phyloP scores from a whole-genome alignment of 2,888 invertebrate genomes.

The Frankliniella intonsa region DNA sequence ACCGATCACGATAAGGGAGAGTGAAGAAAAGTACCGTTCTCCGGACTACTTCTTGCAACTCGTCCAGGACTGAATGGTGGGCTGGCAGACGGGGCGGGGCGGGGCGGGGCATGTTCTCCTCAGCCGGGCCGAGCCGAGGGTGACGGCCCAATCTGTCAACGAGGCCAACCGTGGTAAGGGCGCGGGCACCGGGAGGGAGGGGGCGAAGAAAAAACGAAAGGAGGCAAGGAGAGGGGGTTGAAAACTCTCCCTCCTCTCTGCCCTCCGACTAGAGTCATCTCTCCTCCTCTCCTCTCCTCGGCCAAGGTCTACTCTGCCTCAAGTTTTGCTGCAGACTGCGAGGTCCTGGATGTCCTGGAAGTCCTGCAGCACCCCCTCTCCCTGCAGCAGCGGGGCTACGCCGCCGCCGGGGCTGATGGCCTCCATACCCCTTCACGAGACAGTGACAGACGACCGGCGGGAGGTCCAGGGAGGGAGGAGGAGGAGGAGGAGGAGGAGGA shows the following conservation, averaged over 20 bases:
- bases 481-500: not conserved
- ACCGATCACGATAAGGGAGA: too few relatives aligned
- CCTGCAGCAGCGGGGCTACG: too few relatives aligned
- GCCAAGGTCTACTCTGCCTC: too few relatives aligned
- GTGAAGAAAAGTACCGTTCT: too few relatives aligned
- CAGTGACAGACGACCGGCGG: slow-evolving; percentile 6
- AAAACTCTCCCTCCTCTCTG: not conserved
- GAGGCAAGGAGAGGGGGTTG: not conserved
- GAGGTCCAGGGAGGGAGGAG: not conserved
- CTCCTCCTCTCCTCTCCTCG: not conserved
- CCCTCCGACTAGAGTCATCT: not conserved
- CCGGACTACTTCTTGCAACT: too few relatives aligned
- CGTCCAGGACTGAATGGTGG: too few relatives aligned
- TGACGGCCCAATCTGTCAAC: slow-evolving; percentile 1
- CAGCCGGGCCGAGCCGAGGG: not conserved
- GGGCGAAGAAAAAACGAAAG: too few relatives aligned
- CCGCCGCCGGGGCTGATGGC: not conserved
- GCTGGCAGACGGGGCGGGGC: too few relatives aligned
- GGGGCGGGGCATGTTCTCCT: too few relatives aligned
- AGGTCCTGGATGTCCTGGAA: too few relatives aligned
- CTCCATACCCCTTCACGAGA: not conserved
- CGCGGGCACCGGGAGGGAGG: not conserved
- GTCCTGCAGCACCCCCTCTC: too few relatives aligned
- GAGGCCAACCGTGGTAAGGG: not conserved
- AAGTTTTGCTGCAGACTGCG: too few relatives aligned